Evolutionary conservation across 2,888 invertebrate species (phyloP).

Genomic region (Caenorhabditis sulstoni): DNA sequence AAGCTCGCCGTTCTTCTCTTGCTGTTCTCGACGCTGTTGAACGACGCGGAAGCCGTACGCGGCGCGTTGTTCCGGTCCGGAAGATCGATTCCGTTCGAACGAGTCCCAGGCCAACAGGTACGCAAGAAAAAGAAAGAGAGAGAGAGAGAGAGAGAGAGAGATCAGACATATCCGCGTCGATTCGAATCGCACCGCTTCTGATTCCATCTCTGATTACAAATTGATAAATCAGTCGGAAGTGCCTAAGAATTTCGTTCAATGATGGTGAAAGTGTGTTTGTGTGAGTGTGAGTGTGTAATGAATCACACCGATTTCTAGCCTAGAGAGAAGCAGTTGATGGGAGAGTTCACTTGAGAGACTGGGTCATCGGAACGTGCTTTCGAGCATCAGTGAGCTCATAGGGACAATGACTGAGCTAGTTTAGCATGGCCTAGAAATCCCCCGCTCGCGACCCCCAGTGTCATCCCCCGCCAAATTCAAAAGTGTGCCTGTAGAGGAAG

Average conservation of each 20-base stretch:
- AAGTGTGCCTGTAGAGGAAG: background rate
- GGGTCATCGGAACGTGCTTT: no score
- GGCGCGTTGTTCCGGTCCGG: conserved; percentile 76
- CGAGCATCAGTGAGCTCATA: no score
- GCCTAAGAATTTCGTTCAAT: no score
- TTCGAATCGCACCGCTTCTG: background rate
- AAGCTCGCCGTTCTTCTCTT: conserved; percentile 24
- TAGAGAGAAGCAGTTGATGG: no score
- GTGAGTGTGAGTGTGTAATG: no score
- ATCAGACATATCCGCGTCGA: background rate
- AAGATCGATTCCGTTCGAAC: conserved; percentile 59
- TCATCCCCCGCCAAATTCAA: no score
- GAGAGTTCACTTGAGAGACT: no score
- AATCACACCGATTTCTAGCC: no score
- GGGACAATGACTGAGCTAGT: no score
- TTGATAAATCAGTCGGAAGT: conserved; percentile 1
- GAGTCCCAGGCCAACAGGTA: conserved; percentile 47
- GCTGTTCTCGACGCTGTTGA: conserved; percentile 8
- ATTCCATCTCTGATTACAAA: background rate
- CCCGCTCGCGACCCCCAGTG: no score
- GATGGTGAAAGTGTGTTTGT: no score
- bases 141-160: background rate
- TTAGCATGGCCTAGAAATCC: no score
- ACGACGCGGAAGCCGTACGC: conserved; percentile 57
- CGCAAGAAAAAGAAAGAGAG: background rate